phyloP scores from a whole-genome alignment of 2,113 vertebrate species.

The Glaucidium brasilianum region DNA sequence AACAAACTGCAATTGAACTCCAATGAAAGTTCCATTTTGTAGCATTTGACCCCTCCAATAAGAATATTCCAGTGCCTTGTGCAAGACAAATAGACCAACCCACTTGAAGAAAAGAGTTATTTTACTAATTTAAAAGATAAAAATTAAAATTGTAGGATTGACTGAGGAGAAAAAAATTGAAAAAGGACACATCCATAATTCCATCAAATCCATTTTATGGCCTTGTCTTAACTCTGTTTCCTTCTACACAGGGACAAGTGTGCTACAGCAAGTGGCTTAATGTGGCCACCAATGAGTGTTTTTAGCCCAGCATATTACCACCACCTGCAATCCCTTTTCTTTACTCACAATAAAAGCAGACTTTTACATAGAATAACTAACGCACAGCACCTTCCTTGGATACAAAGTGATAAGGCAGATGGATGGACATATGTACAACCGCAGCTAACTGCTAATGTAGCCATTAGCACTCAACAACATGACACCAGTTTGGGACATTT shows the following conservation, averaged over 20 bases:
- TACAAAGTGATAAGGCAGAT: slow-evolving; percentile 25
- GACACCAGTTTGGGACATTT: neutral
- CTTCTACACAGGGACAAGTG: neutral
- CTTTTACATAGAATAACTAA: neutral
- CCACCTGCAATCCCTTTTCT: neutral
- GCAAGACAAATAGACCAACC: neutral
- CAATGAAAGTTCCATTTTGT: neutral
- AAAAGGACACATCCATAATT: neutral
- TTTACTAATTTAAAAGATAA: neutral
- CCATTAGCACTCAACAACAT: slow-evolving; percentile 8
- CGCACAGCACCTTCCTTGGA: neutral
- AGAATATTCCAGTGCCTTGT: neutral
- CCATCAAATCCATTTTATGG: neutral
- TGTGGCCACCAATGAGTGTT: neutral
- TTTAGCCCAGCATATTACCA: neutral
- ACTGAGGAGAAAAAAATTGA: neutral
- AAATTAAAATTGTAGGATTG: neutral
- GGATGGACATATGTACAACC: slow-evolving; percentile 14
- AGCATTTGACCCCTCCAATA: neutral
- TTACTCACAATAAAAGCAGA: neutral
- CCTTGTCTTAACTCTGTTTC: neutral
- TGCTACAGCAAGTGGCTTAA: neutral
- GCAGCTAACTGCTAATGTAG: slow-evolving; percentile 10
- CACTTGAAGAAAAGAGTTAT: neutral
- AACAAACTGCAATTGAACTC: neutral